Evolutionary conservation across 2,797 vertebrate species (phyloP).

Genomic region (Rhyacichthys aspro): DNA sequence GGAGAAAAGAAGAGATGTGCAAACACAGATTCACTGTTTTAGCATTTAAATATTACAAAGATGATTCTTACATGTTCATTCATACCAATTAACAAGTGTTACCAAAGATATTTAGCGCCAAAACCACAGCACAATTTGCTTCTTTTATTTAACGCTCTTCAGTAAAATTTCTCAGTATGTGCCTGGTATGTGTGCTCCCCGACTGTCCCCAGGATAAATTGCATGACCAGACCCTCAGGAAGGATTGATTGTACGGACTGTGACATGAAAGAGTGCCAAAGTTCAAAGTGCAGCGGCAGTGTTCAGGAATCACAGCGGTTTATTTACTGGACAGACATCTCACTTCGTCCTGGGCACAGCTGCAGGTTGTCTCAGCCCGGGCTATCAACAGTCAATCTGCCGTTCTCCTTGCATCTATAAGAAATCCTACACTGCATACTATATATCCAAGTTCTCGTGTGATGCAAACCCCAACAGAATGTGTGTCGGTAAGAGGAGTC

Average conservation of each 20-base stretch:
- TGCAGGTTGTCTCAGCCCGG: background rate
- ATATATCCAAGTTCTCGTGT: background rate
- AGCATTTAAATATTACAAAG: no score
- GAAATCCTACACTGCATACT: background rate
- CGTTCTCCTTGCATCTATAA: background rate
- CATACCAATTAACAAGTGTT: no score
- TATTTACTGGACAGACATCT: background rate
- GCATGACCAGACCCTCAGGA: background rate
- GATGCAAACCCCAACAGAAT: no score
- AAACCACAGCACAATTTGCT: no score
- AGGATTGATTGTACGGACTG: slow-evolving; percentile 6
- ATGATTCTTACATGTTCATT: no score
- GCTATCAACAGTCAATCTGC: background rate
- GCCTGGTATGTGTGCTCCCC: background rate
- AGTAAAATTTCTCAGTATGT: background rate
- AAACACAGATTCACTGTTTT: no score
- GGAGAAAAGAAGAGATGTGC: no score
- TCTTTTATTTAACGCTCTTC: no score
- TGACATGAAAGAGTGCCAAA: background rate
- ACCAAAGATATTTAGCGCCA: no score
- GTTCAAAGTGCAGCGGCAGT: background rate
- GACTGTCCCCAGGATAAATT: slow-evolving; percentile 1
- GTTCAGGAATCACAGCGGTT: background rate
- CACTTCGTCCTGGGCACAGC: background rate
- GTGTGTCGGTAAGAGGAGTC: background rate